Base-by-base conservation (phyloP, 2,888 invertebrate genomes). In the Calliphora vomitoria region DNA sequence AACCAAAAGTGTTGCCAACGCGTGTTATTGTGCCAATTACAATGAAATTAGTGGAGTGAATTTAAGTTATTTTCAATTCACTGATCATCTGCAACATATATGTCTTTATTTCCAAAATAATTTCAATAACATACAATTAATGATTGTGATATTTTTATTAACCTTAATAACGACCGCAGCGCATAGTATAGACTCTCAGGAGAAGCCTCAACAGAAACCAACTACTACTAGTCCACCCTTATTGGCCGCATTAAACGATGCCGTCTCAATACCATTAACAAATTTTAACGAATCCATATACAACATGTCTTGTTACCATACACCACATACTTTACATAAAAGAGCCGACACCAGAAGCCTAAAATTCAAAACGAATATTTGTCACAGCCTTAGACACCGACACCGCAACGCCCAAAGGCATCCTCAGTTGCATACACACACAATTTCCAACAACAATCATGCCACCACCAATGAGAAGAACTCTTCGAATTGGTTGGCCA, bases 81-180 rank as follows among this genome's bases (percentile, higher is more conserved):
- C 18, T 13, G 38, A 58, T 18, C 66, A 58, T 44, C 5, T 72
- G 38, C 55, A 11, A 47, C 15, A 79, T 15, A 35, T 80, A 50
- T 68, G 74, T 15, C 18, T 85, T 53, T 74, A 74, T 60, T 60
- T 85, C 13, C 58, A 80, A 53, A 60, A 74, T 11, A 50, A 25
- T 13, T 60, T 60, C 4, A 66, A 60, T 68, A 53, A 60, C 53
- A 74, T 85, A 15, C 25, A 60, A 68, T 60, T 85, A 72, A 31
- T 85, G 47, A 31, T 74, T 60, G 41, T 79, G 41, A 74, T 79
- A 50, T 66, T 79, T 38, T 60, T 79, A 79, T 74, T 85, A 85
- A 68, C 79, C 15, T 18, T 80, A 25, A 68, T 74, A 74, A 68
- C 74, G 11, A 58, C 50, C 11, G 60, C 79, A 58, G 79, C 74